These are phyloP conservation scores for Pheosia gnoma DNA, from an alignment of 2,888 invertebrate species.

Conservation along the genomic window DNA sequence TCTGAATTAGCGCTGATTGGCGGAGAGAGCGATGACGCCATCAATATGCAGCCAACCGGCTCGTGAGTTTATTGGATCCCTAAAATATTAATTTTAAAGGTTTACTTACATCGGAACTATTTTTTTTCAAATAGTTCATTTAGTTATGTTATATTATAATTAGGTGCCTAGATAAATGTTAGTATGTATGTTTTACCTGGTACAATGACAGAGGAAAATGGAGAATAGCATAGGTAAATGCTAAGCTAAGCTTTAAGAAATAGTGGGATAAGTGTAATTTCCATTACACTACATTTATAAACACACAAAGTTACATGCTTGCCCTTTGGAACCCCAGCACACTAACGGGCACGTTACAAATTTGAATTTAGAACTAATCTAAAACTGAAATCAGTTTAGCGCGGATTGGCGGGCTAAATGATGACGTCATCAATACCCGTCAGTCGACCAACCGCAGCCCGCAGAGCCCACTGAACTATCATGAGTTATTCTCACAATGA, in stretches of 20 bases:
- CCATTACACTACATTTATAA: neutral
- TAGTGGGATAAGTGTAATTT: too few species aligned
- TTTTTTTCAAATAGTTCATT: too few species aligned
- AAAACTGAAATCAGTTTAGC: slow-evolving; percentile 74
- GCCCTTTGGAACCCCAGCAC: neutral
- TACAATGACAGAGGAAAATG: too few species aligned
- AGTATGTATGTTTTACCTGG: too few species aligned
- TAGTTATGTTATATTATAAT: too few species aligned
- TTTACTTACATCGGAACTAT: too few species aligned
- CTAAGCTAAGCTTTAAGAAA: too few species aligned
- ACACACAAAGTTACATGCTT: neutral
- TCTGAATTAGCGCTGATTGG: slow-evolving; percentile 76
- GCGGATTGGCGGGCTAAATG: slow-evolving; percentile 73
- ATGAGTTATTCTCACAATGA: slow-evolving; percentile 48
- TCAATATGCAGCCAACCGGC: slow-evolving; percentile 62
- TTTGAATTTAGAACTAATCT: slow-evolving; percentile 71
- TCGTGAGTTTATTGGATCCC: slow-evolving; percentile 33
- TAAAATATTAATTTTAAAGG: slow-evolving; percentile 36
- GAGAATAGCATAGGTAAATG: too few species aligned
- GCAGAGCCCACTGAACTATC: slow-evolving; percentile 40
- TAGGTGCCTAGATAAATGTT: too few species aligned
- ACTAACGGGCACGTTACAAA: slow-evolving; percentile 57
- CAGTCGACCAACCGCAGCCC: slow-evolving; percentile 67
- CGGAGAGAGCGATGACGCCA: slow-evolving; percentile 72
- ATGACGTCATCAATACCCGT: slow-evolving; percentile 78